Base-by-base conservation (phyloP, 2,888 invertebrate species). In the Dione vanillae region DNA sequence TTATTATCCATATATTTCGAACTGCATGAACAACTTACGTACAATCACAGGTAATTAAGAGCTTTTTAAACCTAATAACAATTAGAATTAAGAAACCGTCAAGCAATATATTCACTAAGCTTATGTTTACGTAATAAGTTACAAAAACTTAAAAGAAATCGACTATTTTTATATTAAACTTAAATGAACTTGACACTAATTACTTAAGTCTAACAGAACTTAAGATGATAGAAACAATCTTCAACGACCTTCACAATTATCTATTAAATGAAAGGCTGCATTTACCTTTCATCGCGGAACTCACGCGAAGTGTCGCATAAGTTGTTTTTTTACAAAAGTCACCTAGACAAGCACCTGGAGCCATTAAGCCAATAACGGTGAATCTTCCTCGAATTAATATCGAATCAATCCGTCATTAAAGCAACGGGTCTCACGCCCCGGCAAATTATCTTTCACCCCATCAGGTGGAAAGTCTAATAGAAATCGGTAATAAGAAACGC, bases 391-490 rank as follows among this genome's bases (percentile, higher is more conserved):
- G 81, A 89, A 92, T 92, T 92, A 92, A 92, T 92, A 90, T 92
- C 92, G 85, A 92, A 92, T 92, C 91, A 92, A 88, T 90, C 85
- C 86, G 83, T 83, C 92, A 92, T 92, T 91, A 91, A 83, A 82
- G 82, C 83, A 84, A 90, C 90, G 86, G 86, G 86, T 91, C 90
- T 85, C 91, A 90, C 91, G 91, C 90, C 90, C 90, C 85, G 80
- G 77, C 82, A 86, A 88, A 91, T 92, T 90, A 90, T 90, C 89
- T 90, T 87, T 90, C 90, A 91, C 91, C 91, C 91, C 90, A 91
- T 91, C 89, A 91, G 85, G 88, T 89, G 89, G 89, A 90, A 91
- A 91, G 89, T 90, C 87, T 92, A 92, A 92, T 92, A 92, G 92
- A 92, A 92, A 91, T 89, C 90, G 82, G 88, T 89, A 89, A 91